phyloP scores from a whole-genome alignment of 2,888 invertebrate genomes.

The Lithophane socia region DNA sequence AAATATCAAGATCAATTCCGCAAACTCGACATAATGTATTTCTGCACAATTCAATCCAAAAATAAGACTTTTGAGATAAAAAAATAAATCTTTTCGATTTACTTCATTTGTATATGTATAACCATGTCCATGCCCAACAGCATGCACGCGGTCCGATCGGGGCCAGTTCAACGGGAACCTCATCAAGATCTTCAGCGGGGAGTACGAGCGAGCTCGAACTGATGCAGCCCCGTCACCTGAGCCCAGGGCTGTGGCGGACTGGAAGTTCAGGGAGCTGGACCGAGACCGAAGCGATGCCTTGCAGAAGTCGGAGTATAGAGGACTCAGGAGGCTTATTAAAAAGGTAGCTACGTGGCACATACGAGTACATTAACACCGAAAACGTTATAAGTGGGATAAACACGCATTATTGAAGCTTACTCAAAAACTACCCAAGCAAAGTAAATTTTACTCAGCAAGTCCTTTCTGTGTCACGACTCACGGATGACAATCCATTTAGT shows the following conservation, averaged over 20 bases:
- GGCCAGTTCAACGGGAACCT: constrained; percentile 95
- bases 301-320: constrained; percentile 95
- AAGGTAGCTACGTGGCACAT: constrained; percentile 87
- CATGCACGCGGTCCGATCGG: constrained; percentile 94
- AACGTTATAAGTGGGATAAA: neutral
- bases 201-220: constrained; percentile 90
- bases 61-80: too few species aligned
- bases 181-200: constrained; percentile 95
- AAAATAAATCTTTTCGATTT: neutral
- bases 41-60: neutral
- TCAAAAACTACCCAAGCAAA: neutral
- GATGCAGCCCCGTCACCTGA: constrained; percentile 75
- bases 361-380: neutral
- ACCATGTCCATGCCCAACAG: constrained; percentile 73
- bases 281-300: constrained; percentile 94
- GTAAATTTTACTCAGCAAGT: neutral
- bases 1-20: neutral
- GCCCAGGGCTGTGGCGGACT: constrained; percentile 93
- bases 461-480: neutral
- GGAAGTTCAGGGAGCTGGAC: constrained; percentile 97
- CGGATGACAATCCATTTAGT: neutral
- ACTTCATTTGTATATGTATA: neutral
- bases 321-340: constrained; percentile 95
- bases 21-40: neutral
- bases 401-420: too few species aligned